phyloP scores from a whole-genome alignment of 1,140 invertebrate species.

The Drosophila asahinai region DNA sequence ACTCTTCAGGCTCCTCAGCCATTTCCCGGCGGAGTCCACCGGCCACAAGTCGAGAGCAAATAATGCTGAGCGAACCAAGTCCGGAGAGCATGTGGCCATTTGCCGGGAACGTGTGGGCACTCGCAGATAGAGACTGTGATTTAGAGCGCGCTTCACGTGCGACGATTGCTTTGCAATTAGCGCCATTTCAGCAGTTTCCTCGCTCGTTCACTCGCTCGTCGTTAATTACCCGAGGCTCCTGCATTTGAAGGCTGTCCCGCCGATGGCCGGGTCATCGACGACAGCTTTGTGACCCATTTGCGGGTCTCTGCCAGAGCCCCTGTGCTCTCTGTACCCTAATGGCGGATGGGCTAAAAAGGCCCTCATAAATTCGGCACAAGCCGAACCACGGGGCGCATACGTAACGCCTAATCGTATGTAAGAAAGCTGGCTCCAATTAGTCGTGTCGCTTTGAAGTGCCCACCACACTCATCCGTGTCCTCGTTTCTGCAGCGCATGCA shows the following conservation, averaged over 20 bases:
- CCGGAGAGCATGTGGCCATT: constrained; percentile 26
- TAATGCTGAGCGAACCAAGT: constrained; percentile 52
- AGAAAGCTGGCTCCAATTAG: constrained; percentile 74
- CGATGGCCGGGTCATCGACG: constrained; percentile 67
- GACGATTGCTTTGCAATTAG: constrained; percentile 80
- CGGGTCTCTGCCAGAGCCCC: not conserved
- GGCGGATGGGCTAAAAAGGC: constrained; percentile 31
- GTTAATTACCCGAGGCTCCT: constrained; percentile 60
- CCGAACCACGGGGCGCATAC: constrained; percentile 66
- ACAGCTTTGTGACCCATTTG: constrained; percentile 66
- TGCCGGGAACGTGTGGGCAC: constrained; percentile 24
- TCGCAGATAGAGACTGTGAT: constrained; percentile 52
- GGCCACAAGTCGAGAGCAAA: constrained; percentile 32
- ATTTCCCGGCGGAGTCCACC: constrained; percentile 47
- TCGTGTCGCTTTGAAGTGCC: constrained; percentile 73
- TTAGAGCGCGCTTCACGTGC: constrained; percentile 64
- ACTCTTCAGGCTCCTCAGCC: not conserved
- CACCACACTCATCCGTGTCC: constrained; percentile 54
- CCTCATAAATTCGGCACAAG: constrained; percentile 65
- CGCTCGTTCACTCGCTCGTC: not conserved
- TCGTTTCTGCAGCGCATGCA: constrained; percentile 39
- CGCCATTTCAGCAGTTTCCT: constrained; percentile 73
- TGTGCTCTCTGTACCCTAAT: constrained; percentile 17
- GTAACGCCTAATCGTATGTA: constrained; percentile 56
- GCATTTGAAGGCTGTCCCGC: constrained; percentile 43